Evolutionary conservation across 2,113 vertebrate genomes (phyloP).

Genomic region (Phylloscopus whistleri): DNA sequence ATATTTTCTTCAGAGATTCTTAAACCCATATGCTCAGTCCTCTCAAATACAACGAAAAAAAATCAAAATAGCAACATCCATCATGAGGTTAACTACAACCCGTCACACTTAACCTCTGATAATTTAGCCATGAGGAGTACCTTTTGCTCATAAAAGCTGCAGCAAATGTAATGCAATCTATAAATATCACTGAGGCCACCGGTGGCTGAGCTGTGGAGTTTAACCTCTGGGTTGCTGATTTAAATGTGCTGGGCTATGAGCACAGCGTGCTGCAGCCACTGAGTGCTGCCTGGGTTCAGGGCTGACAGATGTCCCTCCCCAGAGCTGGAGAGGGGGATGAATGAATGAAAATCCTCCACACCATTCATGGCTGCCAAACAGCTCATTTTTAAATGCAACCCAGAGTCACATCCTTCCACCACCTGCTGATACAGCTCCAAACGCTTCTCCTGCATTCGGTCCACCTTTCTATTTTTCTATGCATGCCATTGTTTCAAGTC

Average conservation of each 20-base stretch:
- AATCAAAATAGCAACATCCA: not conserved
- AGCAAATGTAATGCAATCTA: conserved; percentile 14
- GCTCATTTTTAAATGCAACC: not conserved
- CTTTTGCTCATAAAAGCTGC: not conserved
- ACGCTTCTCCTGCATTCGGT: not conserved
- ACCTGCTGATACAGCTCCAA: conserved; percentile 15
- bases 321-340: not conserved
- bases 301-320: conserved; percentile 48
- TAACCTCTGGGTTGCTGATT: conserved; percentile 36
- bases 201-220: not conserved
- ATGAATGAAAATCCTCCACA: conserved; percentile 31
- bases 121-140: not conserved
- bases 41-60: not conserved
- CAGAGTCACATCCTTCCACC: not conserved
- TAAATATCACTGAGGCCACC: conserved; percentile 17
- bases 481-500: not conserved
- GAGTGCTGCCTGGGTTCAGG: not conserved
- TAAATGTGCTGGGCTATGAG: conserved; percentile 2
- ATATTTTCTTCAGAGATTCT: not conserved
- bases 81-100: not conserved
- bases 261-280: not conserved
- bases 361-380: not conserved
- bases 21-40: not conserved
- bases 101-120: not conserved
- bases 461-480: not conserved